Evolutionary conservation across 2,797 vertebrate genomes (phyloP).

Genomic region (Rhinogobio ventralis): DNA sequence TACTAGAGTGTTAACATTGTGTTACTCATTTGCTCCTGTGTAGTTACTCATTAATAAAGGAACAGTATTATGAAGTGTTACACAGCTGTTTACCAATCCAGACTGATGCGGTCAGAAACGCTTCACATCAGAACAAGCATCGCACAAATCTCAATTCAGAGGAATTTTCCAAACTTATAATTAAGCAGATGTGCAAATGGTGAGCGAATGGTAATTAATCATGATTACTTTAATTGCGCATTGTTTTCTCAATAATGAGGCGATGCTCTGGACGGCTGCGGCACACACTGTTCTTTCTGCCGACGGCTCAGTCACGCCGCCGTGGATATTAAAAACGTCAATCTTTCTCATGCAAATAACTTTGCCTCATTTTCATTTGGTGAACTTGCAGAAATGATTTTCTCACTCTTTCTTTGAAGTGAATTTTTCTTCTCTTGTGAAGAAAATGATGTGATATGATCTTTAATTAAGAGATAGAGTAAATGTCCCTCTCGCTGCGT

Average conservation of each 20-base stretch:
- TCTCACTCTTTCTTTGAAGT: constrained; percentile 72
- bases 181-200: constrained; percentile 76
- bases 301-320: constrained; percentile 41
- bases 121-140: constrained; percentile 50
- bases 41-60: too few relatives aligned
- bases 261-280: constrained; percentile 60
- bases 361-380: constrained; percentile 67
- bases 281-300: constrained; percentile 61
- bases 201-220: constrained; percentile 72
- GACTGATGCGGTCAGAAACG: neutral
- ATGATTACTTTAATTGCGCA: constrained; percentile 77
- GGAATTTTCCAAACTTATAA: constrained; percentile 67
- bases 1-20: too few relatives aligned
- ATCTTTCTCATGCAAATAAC: constrained; percentile 70
- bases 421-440: constrained; percentile 71
- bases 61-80: too few relatives aligned
- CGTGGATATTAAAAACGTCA: constrained; percentile 77
- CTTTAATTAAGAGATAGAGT: constrained; percentile 82
- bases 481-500: constrained; percentile 63
- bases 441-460: constrained; percentile 75
- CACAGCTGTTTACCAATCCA: neutral
- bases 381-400: constrained; percentile 68
- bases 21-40: too few relatives aligned
- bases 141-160: neutral
- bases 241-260: constrained; percentile 73